Conservation (phyloP, 1,140 invertebrate genomes). For the Drosophila parabipectinata region DNA sequence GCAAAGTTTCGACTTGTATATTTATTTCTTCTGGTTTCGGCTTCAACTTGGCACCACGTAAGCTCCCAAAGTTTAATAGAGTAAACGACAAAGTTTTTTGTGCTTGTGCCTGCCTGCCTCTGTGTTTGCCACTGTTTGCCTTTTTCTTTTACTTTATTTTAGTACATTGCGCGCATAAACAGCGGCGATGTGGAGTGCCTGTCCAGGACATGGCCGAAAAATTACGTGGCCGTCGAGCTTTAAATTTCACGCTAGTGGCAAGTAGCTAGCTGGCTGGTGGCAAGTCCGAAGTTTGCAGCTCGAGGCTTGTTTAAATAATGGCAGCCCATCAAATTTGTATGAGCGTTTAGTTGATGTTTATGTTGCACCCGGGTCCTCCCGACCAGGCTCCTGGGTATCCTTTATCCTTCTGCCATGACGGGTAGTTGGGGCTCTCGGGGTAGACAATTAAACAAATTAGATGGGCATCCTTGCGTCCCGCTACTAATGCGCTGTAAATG, state of each 20-base stretch:
- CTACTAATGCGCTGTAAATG: slow-evolving; percentile 44
- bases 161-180: slow-evolving; percentile 62
- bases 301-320: slow-evolving; percentile 79
- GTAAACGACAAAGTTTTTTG: slow-evolving; percentile 81
- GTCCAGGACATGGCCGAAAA: slow-evolving; percentile 42
- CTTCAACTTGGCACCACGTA: slow-evolving; percentile 78
- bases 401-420: background rate
- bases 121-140: slow-evolving; percentile 39
- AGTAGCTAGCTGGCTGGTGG: background rate
- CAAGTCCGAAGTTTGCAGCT: slow-evolving; percentile 64
- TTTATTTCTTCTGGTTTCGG: slow-evolving; percentile 81
- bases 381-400: background rate
- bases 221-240: slow-evolving; percentile 78
- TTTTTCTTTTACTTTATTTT: slow-evolving; percentile 25
- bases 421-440: background rate
- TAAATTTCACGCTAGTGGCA: slow-evolving; percentile 57
- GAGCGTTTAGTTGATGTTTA: slow-evolving; percentile 78
- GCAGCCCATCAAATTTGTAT: slow-evolving; percentile 76
- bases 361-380: slow-evolving; percentile 35
- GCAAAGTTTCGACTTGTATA: slow-evolving; percentile 79
- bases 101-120: slow-evolving; percentile 34
- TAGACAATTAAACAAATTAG: slow-evolving; percentile 56
- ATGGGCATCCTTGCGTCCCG: slow-evolving; percentile 1
- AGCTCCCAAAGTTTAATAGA: slow-evolving; percentile 83
- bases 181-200: slow-evolving; percentile 26